Evolutionary conservation across 2,797 vertebrate genomes (phyloP).

Genomic region (Gallinago stenura): DNA sequence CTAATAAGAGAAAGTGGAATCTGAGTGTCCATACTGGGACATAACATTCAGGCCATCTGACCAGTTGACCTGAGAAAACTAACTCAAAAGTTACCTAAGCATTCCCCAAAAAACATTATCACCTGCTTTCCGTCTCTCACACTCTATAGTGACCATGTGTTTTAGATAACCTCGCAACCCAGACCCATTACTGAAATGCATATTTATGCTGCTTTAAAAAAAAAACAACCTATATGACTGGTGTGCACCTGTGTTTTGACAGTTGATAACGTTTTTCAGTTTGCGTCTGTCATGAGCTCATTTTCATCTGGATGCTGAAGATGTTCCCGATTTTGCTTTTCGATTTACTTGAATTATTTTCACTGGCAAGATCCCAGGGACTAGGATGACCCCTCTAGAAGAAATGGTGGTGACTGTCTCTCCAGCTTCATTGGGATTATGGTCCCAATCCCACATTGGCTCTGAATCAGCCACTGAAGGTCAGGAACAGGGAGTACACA

Average conservation of each 20-base stretch:
- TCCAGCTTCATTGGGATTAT: neutral
- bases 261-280: neutral
- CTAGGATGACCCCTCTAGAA: neutral
- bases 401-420: neutral
- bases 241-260: neutral
- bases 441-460: neutral
- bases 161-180: neutral
- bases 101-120: neutral
- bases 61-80: neutral
- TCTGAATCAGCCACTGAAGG: neutral
- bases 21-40: neutral
- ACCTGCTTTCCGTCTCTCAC: neutral
- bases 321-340: neutral
- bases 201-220: neutral
- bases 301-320: neutral
- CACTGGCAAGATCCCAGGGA: neutral
- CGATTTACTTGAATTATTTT: neutral
- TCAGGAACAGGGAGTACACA: neutral
- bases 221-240: fast-evolving
- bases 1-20: neutral
- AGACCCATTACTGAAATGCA: neutral
- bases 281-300: neutral
- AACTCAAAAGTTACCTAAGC: neutral
- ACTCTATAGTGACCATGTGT: fast-evolving
- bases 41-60: neutral